Conservation (phyloP, 2,113 vertebrate genomes). For the Eublepharis macularius region DNA sequence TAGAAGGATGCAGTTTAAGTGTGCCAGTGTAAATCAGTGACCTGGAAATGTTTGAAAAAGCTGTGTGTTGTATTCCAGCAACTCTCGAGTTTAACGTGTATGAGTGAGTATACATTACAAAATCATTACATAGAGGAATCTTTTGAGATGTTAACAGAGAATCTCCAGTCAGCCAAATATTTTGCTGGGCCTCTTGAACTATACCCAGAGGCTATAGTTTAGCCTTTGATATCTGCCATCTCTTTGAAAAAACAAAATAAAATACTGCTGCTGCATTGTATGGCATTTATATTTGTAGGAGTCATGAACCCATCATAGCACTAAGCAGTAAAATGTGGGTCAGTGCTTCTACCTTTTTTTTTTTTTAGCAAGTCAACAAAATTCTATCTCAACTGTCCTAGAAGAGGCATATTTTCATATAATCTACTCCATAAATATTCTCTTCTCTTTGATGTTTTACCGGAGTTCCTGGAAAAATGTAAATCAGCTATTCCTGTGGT, state of each 20-base stretch:
- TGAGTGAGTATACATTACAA: constrained; percentile 42
- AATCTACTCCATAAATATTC: constrained; percentile 33
- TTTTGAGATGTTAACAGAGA: constrained; percentile 54
- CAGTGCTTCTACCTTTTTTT: constrained; percentile 17
- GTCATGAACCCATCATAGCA: constrained; percentile 24
- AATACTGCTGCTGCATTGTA: constrained; percentile 40
- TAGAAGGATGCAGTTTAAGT: constrained; percentile 62
- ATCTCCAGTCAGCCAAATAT: constrained; percentile 31
- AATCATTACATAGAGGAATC: constrained; percentile 54
- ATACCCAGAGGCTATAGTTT: constrained; percentile 36
- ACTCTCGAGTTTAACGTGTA: constrained; percentile 48
- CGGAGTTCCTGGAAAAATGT: constrained; percentile 17
- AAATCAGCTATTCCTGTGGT: not conserved
- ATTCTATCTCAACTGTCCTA: constrained; percentile 17
- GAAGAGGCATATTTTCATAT: not conserved
- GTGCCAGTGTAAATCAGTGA: constrained; percentile 58
- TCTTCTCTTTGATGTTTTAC: constrained; percentile 11
- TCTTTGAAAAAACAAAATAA: constrained; percentile 46
- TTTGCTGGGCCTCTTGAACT: constrained; percentile 33
- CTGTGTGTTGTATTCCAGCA: constrained; percentile 23
- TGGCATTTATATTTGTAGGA: constrained; percentile 48
- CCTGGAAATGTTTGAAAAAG: constrained; percentile 63
- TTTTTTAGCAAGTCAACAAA: constrained; percentile 26
- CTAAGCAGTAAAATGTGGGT: constrained; percentile 51
- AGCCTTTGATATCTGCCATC: constrained; percentile 62